A percentile compares a stretch with the other conserved stretches of the same genome.
Evolutionary conservation across 30 jellyfish, hydroid and myxozoan genomes (phyloP).

Genomic region (Turritopsis dohrnii): DNA sequence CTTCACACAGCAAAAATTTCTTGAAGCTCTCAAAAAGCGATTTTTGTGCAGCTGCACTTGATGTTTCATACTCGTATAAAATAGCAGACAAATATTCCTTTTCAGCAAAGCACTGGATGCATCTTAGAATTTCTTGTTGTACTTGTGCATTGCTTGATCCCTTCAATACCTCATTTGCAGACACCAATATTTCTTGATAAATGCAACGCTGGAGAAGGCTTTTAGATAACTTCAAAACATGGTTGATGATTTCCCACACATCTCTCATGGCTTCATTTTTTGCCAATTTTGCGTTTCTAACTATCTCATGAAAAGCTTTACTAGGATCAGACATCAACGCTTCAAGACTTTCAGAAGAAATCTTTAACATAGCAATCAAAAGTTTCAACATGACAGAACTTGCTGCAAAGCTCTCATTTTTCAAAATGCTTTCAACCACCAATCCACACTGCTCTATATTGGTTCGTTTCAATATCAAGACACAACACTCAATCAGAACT

Average conservation of each 20-base stretch:
- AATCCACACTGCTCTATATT: conserved; percentile 34
- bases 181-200: neutral
- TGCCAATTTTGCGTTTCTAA: neutral
- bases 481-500: conserved; percentile 42
- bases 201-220: neutral
- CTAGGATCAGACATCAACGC: neutral
- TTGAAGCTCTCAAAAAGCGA: conserved; percentile 48
- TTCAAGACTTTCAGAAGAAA: neutral
- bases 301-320: neutral
- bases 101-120: conserved; percentile 32
- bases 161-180: neutral
- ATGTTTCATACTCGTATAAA: conserved; percentile 38
- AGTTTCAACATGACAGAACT: neutral
- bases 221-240: neutral
- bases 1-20: conserved; percentile 48
- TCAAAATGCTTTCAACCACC: conserved; percentile 27
- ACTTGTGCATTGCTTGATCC: neutral
- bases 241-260: conserved; percentile 5
- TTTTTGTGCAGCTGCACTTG: conserved; percentile 10
- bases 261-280: neutral
- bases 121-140: conserved; percentile 32
- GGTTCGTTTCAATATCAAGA: conserved; percentile 35
- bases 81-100: conserved; percentile 4
- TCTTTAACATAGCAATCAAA: neutral
- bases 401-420: neutral